Evolutionary conservation across 1,140 invertebrate genomes (phyloP), one percentile per base, ranked within the genome.

Genomic region (Drosophila jambulina): DNA sequence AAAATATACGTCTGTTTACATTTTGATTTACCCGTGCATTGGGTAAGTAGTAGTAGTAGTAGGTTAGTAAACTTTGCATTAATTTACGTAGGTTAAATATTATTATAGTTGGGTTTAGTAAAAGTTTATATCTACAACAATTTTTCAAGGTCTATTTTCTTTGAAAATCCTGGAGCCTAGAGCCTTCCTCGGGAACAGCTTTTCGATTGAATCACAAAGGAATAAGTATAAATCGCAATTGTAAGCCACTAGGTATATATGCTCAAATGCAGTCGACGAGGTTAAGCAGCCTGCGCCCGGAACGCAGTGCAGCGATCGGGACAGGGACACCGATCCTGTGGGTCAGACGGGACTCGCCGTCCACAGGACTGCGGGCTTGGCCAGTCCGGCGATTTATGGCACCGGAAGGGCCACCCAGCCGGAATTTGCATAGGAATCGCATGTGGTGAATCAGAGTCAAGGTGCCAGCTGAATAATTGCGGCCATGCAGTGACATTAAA

Each of bases 401-500:
- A 75, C 84, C 84, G 84, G 84, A 88, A 75, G 78, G 84, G 80
- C 71, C 74, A 63, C 67, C 69, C 43, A 23, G 49, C 25, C 36
- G 38, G 57, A 43, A 82, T 87, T 87, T 87, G 77, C 84, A 87
- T 87, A 74, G 57, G 72, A 82, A 82, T 87, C 67, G 84, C 84
- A 83, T 88, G 83, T 71, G 74, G 64, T 62, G 75, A 86, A 69
- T 75, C 74, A 62, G 80, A 65, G 58, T 60, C 54, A 34, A 71
- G 60, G 79, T 70, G 71, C 70, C 77, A 71, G 63, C 80, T 88
- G 68, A 80, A 87, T 87, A 87, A 87, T 87, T 87, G 83, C 68
- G 80, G 83, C 76, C 83, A 83, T 75, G 78, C 80, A 83, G 82
- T 83, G 84, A 83, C 84, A 87, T 87, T 87, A 87, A 88, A 88